Base-by-base conservation (phyloP, 2,113 vertebrate species). In the Sturnus vulgaris region DNA sequence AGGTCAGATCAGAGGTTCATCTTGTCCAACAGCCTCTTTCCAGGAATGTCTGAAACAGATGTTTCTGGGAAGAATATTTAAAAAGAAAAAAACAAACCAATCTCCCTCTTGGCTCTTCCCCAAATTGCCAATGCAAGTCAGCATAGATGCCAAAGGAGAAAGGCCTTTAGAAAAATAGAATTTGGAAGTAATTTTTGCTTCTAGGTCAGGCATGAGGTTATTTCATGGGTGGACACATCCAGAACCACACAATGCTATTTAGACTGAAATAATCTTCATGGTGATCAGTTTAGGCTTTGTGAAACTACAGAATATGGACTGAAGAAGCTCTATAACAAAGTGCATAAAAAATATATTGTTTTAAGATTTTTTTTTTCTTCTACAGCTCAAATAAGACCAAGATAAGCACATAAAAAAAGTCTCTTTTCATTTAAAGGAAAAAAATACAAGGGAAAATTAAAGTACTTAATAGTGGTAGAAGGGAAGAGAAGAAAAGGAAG, bases 281-380 rank as follows among this genome's bases (percentile, higher is more conserved):
- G 23, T 59, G 47, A 94, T 63, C 30, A 47, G 3, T 39, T 81
- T 66, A 47, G 47, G 15, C 39, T 56, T 84, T 86, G 30, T 63
- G 60, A 80, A 63, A 11, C 12, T 47, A 33, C 10, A 39, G 1
- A 13, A 11, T 39, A 31, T 28, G 24, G 81, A 57, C 6, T 39
- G 47, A 68, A 68, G 18, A 50, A 75, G 13, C 15, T 68, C 13
- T 39, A 7, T 24, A 89, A 69, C 11, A 72, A 93, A 57, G 11
- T 5, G 1, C 0, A 1, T 42, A 9, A 40, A 78, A 90, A 61
- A 16, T 16, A 16, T 16, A 30, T 10, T 4, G 3, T 1, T 78
- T 31, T 28, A 28, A 1, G 0, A 2, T 12, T 33, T 68, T 66
- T 12, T 33, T 68, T 69, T 69, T 35, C 12, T 64, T 61, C 65